phyloP scores from a whole-genome alignment of 1,140 invertebrate genomes.

The Eumaeus atala region DNA sequence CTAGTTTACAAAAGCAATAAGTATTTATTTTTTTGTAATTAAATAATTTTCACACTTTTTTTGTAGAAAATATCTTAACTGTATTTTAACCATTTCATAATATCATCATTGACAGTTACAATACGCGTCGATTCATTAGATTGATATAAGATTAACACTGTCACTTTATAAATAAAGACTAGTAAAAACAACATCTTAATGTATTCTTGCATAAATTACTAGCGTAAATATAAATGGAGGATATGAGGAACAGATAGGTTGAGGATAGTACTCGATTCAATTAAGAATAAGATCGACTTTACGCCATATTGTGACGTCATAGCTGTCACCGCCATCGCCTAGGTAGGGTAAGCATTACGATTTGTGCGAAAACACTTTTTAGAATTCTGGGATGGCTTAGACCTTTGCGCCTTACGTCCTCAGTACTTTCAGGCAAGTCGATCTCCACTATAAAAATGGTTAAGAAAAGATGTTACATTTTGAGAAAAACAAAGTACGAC shows the following conservation, averaged over 20 bases:
- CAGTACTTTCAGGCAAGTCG: too few relatives aligned
- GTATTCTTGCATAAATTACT: constrained; percentile 1
- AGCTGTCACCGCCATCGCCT: too few relatives aligned
- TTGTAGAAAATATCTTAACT: not conserved
- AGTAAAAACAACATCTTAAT: constrained; percentile 5
- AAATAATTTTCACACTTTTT: constrained; percentile 31
- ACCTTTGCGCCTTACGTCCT: too few relatives aligned
- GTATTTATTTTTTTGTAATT: constrained; percentile 13
- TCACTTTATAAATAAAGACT: constrained; percentile 3
- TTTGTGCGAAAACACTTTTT: too few relatives aligned
- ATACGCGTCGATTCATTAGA: not conserved
- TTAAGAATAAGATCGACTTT: not conserved
- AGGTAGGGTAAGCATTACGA: too few relatives aligned
- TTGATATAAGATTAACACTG: not conserved
- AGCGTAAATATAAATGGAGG: not conserved
- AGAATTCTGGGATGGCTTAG: too few relatives aligned
- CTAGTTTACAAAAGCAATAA: constrained; percentile 59
- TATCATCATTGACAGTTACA: constrained; percentile 5
- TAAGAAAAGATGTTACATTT: too few relatives aligned
- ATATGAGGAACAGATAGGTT: constrained; percentile 7
- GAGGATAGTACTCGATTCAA: not conserved
- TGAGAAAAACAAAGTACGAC: too few relatives aligned
- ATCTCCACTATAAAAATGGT: too few relatives aligned
- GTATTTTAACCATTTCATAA: not conserved
- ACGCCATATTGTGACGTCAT: too few relatives aligned